phyloP scores from a whole-genome alignment of 2,113 vertebrate genomes.

The Muscicapa adusta region DNA sequence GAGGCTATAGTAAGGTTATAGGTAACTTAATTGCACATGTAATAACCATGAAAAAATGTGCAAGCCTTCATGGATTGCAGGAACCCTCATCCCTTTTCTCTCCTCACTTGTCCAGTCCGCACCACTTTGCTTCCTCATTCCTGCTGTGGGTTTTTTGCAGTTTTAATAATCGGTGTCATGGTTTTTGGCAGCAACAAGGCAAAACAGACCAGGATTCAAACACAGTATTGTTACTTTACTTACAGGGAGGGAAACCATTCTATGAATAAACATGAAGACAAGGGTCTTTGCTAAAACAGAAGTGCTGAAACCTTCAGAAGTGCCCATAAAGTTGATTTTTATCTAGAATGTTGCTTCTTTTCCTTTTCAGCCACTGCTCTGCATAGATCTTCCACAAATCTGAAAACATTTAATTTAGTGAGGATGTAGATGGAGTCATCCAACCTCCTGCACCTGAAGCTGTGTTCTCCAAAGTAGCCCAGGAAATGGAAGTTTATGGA shows the following conservation, averaged over 20 bases:
- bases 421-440: neutral
- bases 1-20: neutral
- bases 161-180: neutral
- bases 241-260: neutral
- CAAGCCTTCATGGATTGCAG: neutral
- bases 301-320: neutral
- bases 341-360: neutral
- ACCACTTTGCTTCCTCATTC: neutral
- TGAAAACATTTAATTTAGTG: neutral
- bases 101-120: neutral
- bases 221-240: neutral
- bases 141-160: neutral
- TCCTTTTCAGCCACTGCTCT: neutral
- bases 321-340: neutral
- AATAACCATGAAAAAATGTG: neutral
- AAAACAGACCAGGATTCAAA: neutral
- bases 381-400: neutral
- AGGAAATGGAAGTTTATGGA: neutral
- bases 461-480: neutral
- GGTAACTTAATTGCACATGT: neutral
- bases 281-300: neutral
- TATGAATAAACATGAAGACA: neutral
- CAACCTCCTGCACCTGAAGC: neutral
- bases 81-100: neutral
- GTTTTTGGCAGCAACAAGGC: neutral